Evolutionary conservation across 2,888 invertebrate species (phyloP).

Genomic region (Drosophila nigritarsus): DNA sequence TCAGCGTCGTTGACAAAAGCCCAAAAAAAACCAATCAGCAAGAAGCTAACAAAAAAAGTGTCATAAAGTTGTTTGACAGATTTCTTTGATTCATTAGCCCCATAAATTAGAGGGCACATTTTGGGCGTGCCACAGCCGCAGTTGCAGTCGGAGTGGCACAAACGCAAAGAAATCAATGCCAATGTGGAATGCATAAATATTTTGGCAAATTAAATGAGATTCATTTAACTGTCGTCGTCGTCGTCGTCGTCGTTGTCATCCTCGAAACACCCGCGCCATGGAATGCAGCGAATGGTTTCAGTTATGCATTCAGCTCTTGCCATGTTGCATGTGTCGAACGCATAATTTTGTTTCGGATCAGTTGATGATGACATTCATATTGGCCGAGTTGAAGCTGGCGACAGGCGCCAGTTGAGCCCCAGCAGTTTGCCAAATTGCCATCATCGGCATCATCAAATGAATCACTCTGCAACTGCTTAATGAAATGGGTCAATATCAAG

Average conservation of each 20-base stretch:
- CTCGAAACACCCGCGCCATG: slow-evolving; percentile 51
- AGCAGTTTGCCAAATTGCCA: slow-evolving; percentile 17
- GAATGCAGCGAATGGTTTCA: slow-evolving; percentile 28
- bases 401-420: slow-evolving; percentile 60
- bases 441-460: slow-evolving; percentile 30
- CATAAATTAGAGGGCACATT: slow-evolving; percentile 66
- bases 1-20: slow-evolving; percentile 58
- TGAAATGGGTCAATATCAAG: slow-evolving; percentile 54
- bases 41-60: slow-evolving; percentile 53
- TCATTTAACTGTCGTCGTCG: slow-evolving; percentile 73
- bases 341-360: slow-evolving; percentile 58
- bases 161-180: slow-evolving; percentile 59
- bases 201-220: slow-evolving; percentile 76
- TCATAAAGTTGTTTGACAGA: slow-evolving; percentile 78
- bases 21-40: slow-evolving; percentile 7
- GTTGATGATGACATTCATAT: slow-evolving; percentile 72
- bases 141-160: slow-evolving; percentile 17
- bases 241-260: slow-evolving; percentile 42
- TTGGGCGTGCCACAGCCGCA: slow-evolving; percentile 64
- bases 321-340: slow-evolving; percentile 68
- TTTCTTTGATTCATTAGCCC: slow-evolving; percentile 72
- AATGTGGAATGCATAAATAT: slow-evolving; percentile 74
- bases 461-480: slow-evolving; percentile 38
- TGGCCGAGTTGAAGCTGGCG: slow-evolving; percentile 28
- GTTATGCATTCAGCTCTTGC: slow-evolving; percentile 19